Evolutionary conservation across 2,888 invertebrate species (phyloP), one percentile per base, ranked within the genome.

Genomic region (Phortica magna): DNA sequence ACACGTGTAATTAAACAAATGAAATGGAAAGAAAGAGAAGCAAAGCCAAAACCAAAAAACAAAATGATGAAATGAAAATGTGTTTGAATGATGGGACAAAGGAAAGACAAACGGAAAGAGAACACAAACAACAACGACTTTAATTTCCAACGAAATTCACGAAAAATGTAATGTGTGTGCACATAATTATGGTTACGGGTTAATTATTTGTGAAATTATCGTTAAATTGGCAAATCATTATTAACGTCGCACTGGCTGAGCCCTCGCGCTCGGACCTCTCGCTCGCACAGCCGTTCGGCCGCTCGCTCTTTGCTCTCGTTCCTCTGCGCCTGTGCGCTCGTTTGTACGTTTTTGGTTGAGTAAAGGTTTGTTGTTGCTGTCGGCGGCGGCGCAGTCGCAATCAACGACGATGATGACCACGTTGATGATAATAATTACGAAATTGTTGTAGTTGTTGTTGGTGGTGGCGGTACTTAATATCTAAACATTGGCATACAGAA

Each of bases 221-320:
- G 78, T 84, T 79, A 83, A 88, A 87, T 87, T 88, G 84, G 88
- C 87, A 81, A 84, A 84, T 82, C 80, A 88, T 85, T 85, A 88
- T 81, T 75, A 78, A 78, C 70, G 76, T 82, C 79, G 31, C 14
- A 14, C 39, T 6, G 5, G 12, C 31, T 31, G 67, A 17, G 41
- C 68, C 17, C 42, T 55, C 55, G 14, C n/a, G n/a, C n/a, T n/a
- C n/a, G n/a, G n/a, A n/a, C n/a, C n/a, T n/a, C 17, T 55, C 31
- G 31, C 31, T 4, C 31, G 31, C 31, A 4, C 31, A 4, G 31
- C 31, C 5, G 31, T 4, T 31, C 31, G 31, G 2, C 5, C 31
- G 31, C 31, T 31, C n/a, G 31, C 31, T 31, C 31, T n/a, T n/a
- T 31, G 31, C 31, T 31, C 31, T 31, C 31, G 31, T 31, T 31